phyloP scores from a whole-genome alignment of 2,113 vertebrate species.

The Chloebia gouldiae region DNA sequence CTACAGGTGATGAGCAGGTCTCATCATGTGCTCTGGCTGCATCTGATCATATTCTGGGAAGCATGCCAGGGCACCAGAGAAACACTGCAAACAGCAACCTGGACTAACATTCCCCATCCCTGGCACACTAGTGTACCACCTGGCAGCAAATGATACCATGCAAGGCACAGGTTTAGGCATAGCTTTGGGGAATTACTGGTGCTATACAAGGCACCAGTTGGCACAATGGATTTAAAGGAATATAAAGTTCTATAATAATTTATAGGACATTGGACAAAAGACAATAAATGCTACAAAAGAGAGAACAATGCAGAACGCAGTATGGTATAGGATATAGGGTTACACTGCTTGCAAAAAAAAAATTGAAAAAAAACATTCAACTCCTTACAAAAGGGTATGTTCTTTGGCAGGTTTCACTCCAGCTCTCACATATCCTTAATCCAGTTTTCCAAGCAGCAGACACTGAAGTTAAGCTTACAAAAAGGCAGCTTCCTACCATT shows the following conservation, averaged over 20 bases:
- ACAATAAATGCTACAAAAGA: background rate
- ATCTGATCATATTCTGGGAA: background rate
- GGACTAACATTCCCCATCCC: background rate
- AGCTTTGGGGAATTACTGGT: background rate
- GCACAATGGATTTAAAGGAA: background rate
- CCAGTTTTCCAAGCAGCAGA: background rate
- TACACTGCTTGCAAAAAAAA: background rate
- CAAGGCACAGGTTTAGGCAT: background rate
- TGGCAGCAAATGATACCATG: background rate
- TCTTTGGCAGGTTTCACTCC: background rate
- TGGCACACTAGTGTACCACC: background rate
- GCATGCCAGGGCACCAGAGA: background rate
- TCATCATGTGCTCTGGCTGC: background rate
- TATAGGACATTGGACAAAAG: background rate
- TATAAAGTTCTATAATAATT: background rate
- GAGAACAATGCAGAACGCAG: background rate
- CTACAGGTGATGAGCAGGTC: background rate
- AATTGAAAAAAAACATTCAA: background rate
- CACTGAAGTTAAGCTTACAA: background rate
- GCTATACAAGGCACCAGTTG: background rate
- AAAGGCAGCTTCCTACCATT: background rate
- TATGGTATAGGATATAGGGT: rapidly evolving
- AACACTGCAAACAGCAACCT: rapidly evolving
- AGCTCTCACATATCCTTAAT: background rate
- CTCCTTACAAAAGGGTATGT: rapidly evolving